A percentile compares a stretch with the other conserved stretches of the same genome.
Evolutionary conservation across 35 echinoderm and acorn worm genomes (phyloP).

Genomic region (Hemicentrotus pulcherrimus): DNA sequence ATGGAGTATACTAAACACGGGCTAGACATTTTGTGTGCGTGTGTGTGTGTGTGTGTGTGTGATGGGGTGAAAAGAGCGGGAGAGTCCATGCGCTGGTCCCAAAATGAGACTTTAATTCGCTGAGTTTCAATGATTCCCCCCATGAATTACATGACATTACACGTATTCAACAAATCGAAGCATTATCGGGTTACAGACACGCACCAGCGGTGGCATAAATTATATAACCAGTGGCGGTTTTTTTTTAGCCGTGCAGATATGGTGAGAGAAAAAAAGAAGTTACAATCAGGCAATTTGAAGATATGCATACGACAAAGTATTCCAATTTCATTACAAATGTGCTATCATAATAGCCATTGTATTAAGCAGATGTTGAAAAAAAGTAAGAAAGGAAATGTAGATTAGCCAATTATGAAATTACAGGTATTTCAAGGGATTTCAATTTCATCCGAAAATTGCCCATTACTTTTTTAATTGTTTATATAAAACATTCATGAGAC

Average conservation of each 20-base stretch:
- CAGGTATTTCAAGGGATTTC: no score
- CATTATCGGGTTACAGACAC: not conserved
- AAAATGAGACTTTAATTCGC: not conserved
- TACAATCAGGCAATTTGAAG: not conserved
- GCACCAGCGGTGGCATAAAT: not conserved
- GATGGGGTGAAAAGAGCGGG: not conserved
- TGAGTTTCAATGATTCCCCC: not conserved
- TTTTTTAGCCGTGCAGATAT: not conserved
- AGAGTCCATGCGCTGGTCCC: not conserved
- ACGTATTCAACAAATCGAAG: not conserved
- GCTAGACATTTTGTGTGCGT: not conserved
- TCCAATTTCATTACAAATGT: no score
- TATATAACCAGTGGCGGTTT: not conserved
- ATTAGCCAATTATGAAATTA: no score
- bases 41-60: not conserved
- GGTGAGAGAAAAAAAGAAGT: not conserved
- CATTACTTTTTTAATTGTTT: no score
- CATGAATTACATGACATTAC: constrained; percentile 3
- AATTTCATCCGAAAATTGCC: no score
- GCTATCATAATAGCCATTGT: no score
- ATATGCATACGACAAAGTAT: not conserved
- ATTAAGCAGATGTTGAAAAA: no score
- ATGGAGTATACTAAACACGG: not conserved
- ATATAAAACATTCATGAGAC: no score
- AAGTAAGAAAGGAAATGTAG: no score